Evolutionary conservation across 2,113 vertebrate species (phyloP), one percentile per base, ranked within the genome.

Genomic region (Erythrolamprus reginae): DNA sequence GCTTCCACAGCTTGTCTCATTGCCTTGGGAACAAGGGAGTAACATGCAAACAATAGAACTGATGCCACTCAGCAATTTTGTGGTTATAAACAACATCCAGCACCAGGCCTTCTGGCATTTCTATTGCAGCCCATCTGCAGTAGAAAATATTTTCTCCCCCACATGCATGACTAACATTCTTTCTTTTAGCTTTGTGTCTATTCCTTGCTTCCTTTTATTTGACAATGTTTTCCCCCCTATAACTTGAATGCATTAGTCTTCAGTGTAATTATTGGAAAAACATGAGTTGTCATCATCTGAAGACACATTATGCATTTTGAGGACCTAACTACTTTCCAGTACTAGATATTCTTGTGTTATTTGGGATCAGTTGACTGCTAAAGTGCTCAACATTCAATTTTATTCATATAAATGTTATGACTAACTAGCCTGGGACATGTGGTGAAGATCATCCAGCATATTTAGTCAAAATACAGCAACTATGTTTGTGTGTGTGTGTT

Each of bases 1-100:
- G 86, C 94, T 95, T 94, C 95, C 93, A 92, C 94, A 95, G 95
- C 94, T 96, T 94, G 93, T 95, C 94, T 94, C 94, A 94, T 95
- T 10, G 10, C 93, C 95, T 93, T 91, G 52, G 94, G 94, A 95
- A 92, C 94, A 92, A 95, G 89, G 93, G 90, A 90, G 89, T 90
- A 96, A 95, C 93, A 93, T 53, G 92, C 91, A 95, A 95, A 96
- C 95, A 96, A 95, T 94, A 93, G 94, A 91, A 95, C n/a, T 87
- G 86, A 88, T 91, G n/a, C 86, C 77, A 61, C 65, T 91, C 52
- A 88, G 91, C 58, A 94, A 95, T 95, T 93, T 90, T 93, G 87
- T 95, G 92, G 45, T 94, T 94, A 93, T 95, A 94, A 96, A 96
- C 96, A 96, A 94, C 93, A 93, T 90, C 58, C 93, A 95, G 94